These are phyloP conservation scores for Hermaeophaga mercurialis DNA, from an alignment of 2,888 invertebrate species.

Conservation along the genomic window DNA sequence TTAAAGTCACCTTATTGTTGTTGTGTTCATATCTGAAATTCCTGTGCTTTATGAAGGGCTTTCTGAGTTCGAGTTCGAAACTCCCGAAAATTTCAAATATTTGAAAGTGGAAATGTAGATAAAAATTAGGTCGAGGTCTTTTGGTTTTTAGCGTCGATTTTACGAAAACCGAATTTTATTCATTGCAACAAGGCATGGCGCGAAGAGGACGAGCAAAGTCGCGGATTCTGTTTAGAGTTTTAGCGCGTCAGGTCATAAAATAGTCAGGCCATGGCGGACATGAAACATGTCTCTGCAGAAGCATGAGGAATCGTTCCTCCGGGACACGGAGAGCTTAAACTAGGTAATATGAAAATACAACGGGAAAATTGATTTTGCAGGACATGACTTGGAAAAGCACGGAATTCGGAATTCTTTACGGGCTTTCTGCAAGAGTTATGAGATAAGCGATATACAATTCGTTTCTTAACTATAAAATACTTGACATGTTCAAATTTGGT, in stretches of 20 bases:
- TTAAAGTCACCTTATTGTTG: too few relatives aligned
- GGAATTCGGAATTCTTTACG: neutral
- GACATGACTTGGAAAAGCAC: neutral
- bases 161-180: neutral
- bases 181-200: neutral
- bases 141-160: neutral
- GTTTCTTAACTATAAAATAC: slow-evolving; percentile 1
- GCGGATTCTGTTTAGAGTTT: slow-evolving; percentile 1
- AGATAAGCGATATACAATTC: slow-evolving; percentile 4
- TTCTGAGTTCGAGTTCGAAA: too few relatives aligned
- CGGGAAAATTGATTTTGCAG: slow-evolving; percentile 16
- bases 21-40: too few relatives aligned
- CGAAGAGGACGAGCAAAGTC: neutral
- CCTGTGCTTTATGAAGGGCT: too few relatives aligned
- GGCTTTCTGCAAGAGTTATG: neutral
- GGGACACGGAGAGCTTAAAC: slow-evolving; percentile 14
- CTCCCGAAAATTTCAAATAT: too few relatives aligned
- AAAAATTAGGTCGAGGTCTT: slow-evolving; percentile 2
- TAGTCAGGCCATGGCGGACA: slow-evolving; percentile 20
- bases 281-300: slow-evolving; percentile 24
- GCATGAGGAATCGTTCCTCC: slow-evolving; percentile 17
- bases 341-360: slow-evolving; percentile 21
- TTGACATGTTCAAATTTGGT: slow-evolving; percentile 1
- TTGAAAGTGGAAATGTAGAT: too few relatives aligned
- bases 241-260: slow-evolving; percentile 18